Conservation (phyloP, 2,113 vertebrate species). For the Arenaria interpres region DNA sequence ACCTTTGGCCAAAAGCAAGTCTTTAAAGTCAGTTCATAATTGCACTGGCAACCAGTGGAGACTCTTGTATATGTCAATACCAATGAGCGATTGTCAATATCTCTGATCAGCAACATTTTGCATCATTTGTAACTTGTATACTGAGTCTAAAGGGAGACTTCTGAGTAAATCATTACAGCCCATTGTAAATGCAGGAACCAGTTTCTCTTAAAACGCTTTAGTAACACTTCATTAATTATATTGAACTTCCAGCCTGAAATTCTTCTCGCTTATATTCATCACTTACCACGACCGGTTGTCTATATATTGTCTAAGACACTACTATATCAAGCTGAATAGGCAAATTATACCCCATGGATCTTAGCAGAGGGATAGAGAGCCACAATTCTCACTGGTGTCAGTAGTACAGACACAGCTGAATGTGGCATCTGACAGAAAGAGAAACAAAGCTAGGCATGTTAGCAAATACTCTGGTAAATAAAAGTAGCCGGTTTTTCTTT, state of each 20-base stretch:
- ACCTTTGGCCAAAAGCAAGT: constrained; percentile 28
- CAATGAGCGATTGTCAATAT: constrained; percentile 69
- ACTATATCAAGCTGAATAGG: constrained; percentile 33
- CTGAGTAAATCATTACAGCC: constrained; percentile 67
- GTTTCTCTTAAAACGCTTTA: constrained; percentile 62
- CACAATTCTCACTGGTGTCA: neutral
- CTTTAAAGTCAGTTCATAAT: constrained; percentile 63
- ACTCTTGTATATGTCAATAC: constrained; percentile 59
- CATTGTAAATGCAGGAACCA: constrained; percentile 65
- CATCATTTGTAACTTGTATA: constrained; percentile 70
- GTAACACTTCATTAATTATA: constrained; percentile 74
- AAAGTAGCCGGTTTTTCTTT: neutral
- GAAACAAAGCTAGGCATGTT: constrained; percentile 16
- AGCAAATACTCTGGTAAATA: neutral
- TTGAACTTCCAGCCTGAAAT: constrained; percentile 62
- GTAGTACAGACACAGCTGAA: neutral
- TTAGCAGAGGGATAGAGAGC: neutral
- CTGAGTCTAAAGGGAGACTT: constrained; percentile 51
- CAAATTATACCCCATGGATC: constrained; percentile 33
- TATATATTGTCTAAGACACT: constrained; percentile 48
- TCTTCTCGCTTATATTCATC: constrained; percentile 55
- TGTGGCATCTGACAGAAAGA: neutral
- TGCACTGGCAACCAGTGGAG: constrained; percentile 20
- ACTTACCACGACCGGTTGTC: constrained; percentile 34
- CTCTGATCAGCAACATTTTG: constrained; percentile 66